Base-by-base conservation (phyloP, 2,113 vertebrate species). In the Sinocyclocheilus maitianheensis region DNA sequence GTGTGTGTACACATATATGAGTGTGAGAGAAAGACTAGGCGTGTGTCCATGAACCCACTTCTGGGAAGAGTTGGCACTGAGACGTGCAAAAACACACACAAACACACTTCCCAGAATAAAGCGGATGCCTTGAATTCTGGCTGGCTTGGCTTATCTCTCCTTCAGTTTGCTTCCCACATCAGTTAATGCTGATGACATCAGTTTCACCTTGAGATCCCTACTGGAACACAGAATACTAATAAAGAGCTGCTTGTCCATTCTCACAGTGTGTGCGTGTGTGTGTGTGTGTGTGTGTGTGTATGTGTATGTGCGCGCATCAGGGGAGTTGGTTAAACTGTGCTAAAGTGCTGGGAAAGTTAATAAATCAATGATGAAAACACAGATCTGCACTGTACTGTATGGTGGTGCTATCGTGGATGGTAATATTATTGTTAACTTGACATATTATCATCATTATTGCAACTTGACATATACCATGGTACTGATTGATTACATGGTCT, bases 101-200 rank as follows among this genome's bases (percentile, higher is more conserved):
- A 86, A 63, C 77, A 80, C 80, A 16, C 75, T 69, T 88, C 79
- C 63, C 83, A 89, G 89, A 77, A 87, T 69, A 76, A 89, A 89
- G 91, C 80, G 77, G 63, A 67, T 88, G 88, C 78, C 79, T 90
- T 91, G 89, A 84, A 90, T 93, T 91, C 88, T 84, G 26, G 76
- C 85, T 71, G 37, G 84, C 81, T 13, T 60, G 60, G 69, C 87
- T 90, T 89, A 92, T 91, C 86, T 34, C 84, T 71, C 18, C 84
- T 4, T 86, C 62, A 86, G 78, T 85, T 89, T 86, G 81, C 87
- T 85, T 91, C 89, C 22, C 55, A 77, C 88, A 88, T 86, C 69
- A 78, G 69, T 81, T 69, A 43, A 89, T 86, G 78, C 88, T 78
- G 22, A 89, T 92, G 82, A 93, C 89, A 90, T 92, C 90, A 91